These are phyloP conservation scores for Heliothis virescens DNA, from an alignment of 1,140 invertebrate species.

Conservation along the genomic window DNA sequence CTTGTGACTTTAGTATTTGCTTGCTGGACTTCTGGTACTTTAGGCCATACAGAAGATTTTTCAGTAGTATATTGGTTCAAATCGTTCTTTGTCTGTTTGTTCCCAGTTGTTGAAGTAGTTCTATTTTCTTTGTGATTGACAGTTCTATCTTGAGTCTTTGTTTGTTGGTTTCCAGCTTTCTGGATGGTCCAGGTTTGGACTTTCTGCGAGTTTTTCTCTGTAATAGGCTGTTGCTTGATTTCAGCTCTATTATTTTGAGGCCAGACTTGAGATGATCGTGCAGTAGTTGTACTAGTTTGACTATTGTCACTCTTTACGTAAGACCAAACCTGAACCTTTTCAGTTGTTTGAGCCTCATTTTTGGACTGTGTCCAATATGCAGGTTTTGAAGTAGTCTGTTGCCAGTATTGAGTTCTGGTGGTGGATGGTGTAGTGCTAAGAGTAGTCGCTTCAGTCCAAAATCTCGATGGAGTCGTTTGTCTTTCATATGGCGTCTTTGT, in stretches of 20 bases:
- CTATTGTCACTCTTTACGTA: background rate
- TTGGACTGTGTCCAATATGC: background rate
- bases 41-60: background rate
- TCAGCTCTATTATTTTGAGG: background rate
- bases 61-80: background rate
- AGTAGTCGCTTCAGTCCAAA: constrained; percentile 16
- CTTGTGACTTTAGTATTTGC: background rate
- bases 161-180: background rate
- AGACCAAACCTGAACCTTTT: background rate
- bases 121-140: background rate
- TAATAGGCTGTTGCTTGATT: background rate
- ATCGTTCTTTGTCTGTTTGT: background rate
- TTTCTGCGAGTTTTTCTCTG: background rate
- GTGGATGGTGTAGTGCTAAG: background rate
- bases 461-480: background rate
- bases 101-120: background rate
- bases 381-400: background rate
- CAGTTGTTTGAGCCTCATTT: background rate
- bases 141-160: background rate
- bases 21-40: background rate
- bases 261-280: background rate
- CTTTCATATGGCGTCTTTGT: background rate
- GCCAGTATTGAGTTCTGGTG: background rate
- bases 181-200: background rate
- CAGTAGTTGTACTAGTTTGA: background rate